Percentiles rank a stretch among this genome's conserved stretches.
These are phyloP conservation scores for Diabrotica balteata DNA, from an alignment of 2,888 invertebrate species.

Conservation along the genomic window DNA sequence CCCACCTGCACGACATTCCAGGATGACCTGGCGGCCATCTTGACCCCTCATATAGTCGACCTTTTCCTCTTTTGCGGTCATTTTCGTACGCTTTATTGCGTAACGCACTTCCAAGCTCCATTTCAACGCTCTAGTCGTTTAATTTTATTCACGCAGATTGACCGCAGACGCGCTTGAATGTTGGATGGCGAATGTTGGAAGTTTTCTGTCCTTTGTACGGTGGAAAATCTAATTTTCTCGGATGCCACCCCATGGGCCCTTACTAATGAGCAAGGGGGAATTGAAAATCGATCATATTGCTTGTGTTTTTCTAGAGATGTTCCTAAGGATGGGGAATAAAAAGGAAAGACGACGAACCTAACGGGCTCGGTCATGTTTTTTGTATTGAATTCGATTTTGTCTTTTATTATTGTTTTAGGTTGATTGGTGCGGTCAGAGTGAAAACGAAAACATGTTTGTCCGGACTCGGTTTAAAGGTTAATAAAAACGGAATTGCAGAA, in stretches of 20 bases:
- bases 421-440: not conserved
- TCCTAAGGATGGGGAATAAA: constrained; percentile 9
- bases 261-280: constrained; percentile 21
- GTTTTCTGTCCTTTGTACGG: constrained; percentile 23
- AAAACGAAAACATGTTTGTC: not conserved
- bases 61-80: constrained; percentile 36
- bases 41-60: constrained; percentile 46
- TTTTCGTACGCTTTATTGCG: constrained; percentile 46
- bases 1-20: constrained; percentile 51
- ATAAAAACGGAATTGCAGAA: no score
- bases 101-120: constrained; percentile 41
- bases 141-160: constrained; percentile 42
- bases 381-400: constrained; percentile 13
- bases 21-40: constrained; percentile 50
- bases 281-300: constrained; percentile 22
- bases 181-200: constrained; percentile 7
- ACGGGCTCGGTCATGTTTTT: constrained; percentile 13
- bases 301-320: constrained; percentile 19
- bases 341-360: not conserved
- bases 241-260: constrained; percentile 8
- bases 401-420: constrained; percentile 11
- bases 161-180: constrained; percentile 31
- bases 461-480: no score
- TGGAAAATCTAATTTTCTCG: constrained; percentile 23
- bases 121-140: constrained; percentile 38